Conservation (phyloP, 2,797 vertebrate species). For the Rhadinocentrus ornatus region DNA sequence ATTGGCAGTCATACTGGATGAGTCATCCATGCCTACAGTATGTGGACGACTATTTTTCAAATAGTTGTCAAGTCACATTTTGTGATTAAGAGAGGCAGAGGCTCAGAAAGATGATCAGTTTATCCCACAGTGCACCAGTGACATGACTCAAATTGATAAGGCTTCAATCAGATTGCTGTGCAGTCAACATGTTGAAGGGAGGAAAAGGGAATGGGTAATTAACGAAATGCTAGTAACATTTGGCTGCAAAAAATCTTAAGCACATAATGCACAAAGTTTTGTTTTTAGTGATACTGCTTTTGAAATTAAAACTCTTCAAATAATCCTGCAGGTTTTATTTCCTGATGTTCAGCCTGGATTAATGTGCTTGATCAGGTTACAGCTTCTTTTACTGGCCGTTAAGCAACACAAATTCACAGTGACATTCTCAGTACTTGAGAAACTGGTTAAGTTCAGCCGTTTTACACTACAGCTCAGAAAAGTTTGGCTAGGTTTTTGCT, state of each 20-base stretch:
- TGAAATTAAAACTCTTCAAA: neutral
- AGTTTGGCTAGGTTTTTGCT: constrained; percentile 20
- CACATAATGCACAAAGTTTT: neutral
- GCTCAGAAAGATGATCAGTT: constrained; percentile 42
- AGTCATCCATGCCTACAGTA: constrained; percentile 59
- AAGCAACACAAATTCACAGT: neutral
- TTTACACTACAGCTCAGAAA: constrained; percentile 4
- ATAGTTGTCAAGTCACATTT: constrained; percentile 68
- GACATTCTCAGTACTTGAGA: neutral
- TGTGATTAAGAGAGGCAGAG: constrained; percentile 65
- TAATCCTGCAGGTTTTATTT: neutral
- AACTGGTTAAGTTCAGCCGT: constrained; percentile 3
- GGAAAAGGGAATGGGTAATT: constrained; percentile 9
- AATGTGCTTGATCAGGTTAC: neutral
- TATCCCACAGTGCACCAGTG: constrained; percentile 21
- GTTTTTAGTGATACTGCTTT: neutral
- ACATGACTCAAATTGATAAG: constrained; percentile 48
- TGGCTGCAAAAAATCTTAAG: neutral
- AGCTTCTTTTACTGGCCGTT: neutral
- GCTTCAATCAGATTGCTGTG: constrained; percentile 37
- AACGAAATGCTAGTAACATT: constrained; percentile 13
- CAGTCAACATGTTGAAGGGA: neutral
- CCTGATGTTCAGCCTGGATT: neutral
- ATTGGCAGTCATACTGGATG: constrained; percentile 72
- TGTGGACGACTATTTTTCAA: constrained; percentile 63